These are phyloP conservation scores for Heteromurus nitidus DNA, from an alignment of 2,888 invertebrate genomes.

Conservation along the genomic window DNA sequence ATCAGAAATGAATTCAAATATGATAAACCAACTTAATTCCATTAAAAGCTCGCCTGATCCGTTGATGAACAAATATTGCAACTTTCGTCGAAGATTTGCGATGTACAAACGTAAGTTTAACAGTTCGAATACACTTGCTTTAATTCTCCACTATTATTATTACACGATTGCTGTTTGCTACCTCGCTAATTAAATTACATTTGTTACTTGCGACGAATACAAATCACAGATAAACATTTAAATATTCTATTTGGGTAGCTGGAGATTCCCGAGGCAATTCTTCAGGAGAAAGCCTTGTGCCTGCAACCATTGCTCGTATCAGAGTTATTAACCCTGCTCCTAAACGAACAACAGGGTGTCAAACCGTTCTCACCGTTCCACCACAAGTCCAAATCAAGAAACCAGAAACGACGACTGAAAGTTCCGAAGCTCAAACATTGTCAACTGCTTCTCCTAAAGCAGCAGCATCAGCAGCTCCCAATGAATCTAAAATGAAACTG, in stretches of 20 bases:
- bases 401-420: not conserved
- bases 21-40: constrained; percentile 1
- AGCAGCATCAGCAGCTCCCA: not conserved
- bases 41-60: constrained; percentile 44
- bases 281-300: constrained; percentile 17
- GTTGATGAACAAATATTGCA: constrained; percentile 51
- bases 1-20: constrained; percentile 24
- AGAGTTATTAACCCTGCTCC: constrained; percentile 27
- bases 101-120: constrained; percentile 38
- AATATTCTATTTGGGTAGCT: constrained; percentile 22
- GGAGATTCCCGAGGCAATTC: constrained; percentile 22
- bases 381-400: not conserved
- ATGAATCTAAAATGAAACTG: not conserved
- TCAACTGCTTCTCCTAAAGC: not conserved
- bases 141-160: too few species aligned
- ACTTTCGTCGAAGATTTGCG: constrained; percentile 40
- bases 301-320: constrained; percentile 37
- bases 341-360: constrained; percentile 16
- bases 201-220: too few species aligned
- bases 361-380: constrained; percentile 19
- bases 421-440: not conserved
- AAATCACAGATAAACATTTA: too few species aligned
- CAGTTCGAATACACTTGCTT: too few species aligned
- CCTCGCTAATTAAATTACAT: too few species aligned
- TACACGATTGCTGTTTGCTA: too few species aligned